phyloP scores from a whole-genome alignment of 2,888 invertebrate species.

The Muschampia staudingeri region DNA sequence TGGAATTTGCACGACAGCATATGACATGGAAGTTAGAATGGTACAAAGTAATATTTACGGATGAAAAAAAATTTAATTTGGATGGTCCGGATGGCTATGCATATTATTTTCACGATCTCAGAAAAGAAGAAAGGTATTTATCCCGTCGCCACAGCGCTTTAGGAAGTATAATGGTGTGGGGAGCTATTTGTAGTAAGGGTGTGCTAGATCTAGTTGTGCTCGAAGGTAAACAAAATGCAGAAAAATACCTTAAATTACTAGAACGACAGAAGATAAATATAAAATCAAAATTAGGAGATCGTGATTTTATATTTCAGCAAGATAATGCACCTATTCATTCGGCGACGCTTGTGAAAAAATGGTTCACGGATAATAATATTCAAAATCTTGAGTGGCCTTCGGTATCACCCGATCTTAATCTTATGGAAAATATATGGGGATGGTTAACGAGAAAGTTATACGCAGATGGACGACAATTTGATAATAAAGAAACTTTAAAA shows the following conservation, averaged over 20 bases:
- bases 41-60: conserved; percentile 1
- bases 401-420: not conserved
- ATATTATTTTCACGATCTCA: not conserved
- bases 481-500: conserved; percentile 6
- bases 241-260: not conserved
- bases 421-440: not conserved
- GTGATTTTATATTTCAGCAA: not conserved
- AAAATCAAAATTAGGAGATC: not conserved
- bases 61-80: conserved; percentile 2
- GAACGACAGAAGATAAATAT: not conserved
- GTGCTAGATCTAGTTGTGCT: too few relatives aligned
- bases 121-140: not conserved
- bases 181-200: not conserved
- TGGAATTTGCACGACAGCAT: too few relatives aligned
- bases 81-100: not conserved
- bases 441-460: not conserved
- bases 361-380: not conserved
- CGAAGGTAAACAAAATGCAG: not conserved
- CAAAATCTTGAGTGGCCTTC: not conserved
- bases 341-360: not conserved
- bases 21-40: too few relatives aligned
- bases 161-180: not conserved
- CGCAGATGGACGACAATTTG: not conserved
- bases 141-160: not conserved
- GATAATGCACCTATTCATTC: not conserved